Conservation (phyloP, 2,113 vertebrate species). For the Salvelinus namaycush region DNA sequence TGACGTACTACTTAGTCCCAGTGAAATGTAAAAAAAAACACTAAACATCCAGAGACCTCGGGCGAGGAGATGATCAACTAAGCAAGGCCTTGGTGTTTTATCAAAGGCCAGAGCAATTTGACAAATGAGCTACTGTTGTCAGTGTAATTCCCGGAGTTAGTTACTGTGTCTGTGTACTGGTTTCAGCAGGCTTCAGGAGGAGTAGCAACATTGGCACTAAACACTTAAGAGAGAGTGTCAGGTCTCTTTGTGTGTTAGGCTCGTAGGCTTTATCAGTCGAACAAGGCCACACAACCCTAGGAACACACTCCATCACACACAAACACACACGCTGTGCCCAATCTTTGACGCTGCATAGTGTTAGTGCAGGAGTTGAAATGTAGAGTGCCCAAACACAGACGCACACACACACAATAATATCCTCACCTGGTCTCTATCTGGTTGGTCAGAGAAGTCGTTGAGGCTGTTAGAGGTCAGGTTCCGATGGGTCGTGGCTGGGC, state of each 20-base stretch:
- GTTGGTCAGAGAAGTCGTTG: constrained; percentile 95
- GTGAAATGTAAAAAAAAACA: background rate
- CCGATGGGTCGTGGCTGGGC: constrained; percentile 85
- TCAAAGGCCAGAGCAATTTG: constrained; percentile 23
- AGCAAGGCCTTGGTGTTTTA: constrained; percentile 3
- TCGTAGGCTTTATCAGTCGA: background rate
- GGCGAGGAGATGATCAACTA: constrained; percentile 48
- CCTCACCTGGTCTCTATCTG: constrained; percentile 93
- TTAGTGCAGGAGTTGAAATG: constrained; percentile 18
- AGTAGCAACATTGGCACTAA: background rate
- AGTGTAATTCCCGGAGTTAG: constrained; percentile 11
- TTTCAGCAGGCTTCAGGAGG: constrained; percentile 31
- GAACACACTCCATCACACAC: background rate
- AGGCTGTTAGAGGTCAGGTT: constrained; percentile 94
- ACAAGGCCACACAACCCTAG: background rate
- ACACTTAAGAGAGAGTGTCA: background rate
- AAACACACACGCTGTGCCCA: too few relatives aligned
- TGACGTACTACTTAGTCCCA: too few relatives aligned
- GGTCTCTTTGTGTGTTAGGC: constrained; percentile 5
- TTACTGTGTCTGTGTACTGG: constrained; percentile 10
- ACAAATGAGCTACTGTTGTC: constrained; percentile 23
- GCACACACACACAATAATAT: constrained; percentile 26
- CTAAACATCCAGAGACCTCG: background rate
- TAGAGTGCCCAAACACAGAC: background rate
- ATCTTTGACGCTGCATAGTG: constrained; percentile 19